A percentile compares a stretch with the other conserved stretches of the same genome.
These are phyloP conservation scores for Sebastes minor DNA, from an alignment of 2,797 vertebrate genomes.

Conservation along the genomic window DNA sequence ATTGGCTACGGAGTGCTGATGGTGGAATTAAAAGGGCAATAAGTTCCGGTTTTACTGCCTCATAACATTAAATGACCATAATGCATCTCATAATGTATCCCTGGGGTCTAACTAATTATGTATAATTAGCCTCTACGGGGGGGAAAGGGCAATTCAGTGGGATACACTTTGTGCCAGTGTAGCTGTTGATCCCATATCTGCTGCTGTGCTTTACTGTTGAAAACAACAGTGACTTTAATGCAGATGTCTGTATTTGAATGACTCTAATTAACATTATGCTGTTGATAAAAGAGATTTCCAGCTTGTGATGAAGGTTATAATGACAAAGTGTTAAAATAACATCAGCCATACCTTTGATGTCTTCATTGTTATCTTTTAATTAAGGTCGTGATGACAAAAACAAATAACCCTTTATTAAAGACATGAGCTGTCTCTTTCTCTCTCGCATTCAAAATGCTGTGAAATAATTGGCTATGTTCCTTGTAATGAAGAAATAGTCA, in stretches of 20 bases:
- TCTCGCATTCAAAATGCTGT: too few species aligned
- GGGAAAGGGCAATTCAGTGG: background rate
- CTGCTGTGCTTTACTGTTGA: background rate
- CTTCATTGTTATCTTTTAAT: constrained; percentile 14
- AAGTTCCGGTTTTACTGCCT: background rate
- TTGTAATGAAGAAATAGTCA: background rate
- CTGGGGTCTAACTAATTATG: constrained; percentile 17
- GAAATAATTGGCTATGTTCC: too few species aligned
- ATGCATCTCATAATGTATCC: constrained; percentile 24
- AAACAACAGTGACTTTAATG: background rate
- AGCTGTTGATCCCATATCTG: constrained; percentile 2
- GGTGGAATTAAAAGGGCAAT: constrained; percentile 27
- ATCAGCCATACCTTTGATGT: background rate
- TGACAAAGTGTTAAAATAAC: constrained; percentile 8
- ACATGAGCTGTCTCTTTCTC: too few species aligned
- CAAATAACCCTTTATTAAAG: too few species aligned
- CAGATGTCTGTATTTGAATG: constrained; percentile 22
- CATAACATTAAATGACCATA: constrained; percentile 2
- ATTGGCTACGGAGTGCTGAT: background rate
- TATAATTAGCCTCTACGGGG: constrained; percentile 17
- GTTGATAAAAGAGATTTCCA: background rate
- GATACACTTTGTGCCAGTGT: background rate
- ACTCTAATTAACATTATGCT: constrained; percentile 8
- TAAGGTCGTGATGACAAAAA: constrained; percentile 18
- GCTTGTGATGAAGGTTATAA: constrained; percentile 32